Evolutionary conservation across 2,888 invertebrate genomes (phyloP), one percentile per base, ranked within the genome.

Genomic region (Dicyrtomina minuta): DNA sequence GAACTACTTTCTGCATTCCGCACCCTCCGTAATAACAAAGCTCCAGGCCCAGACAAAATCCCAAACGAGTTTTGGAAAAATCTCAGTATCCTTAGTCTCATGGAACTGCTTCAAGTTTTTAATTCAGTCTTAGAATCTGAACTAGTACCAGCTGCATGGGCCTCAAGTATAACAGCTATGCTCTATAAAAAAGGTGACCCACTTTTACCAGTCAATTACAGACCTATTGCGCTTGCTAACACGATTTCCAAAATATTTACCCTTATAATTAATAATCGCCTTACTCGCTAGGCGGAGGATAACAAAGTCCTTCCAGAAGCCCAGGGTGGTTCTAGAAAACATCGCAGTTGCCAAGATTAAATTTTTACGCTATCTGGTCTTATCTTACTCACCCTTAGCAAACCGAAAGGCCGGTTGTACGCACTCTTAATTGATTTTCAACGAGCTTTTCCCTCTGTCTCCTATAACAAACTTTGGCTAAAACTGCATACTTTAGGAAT

Each of bases 321-420:
- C 13, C 79, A 79, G 70, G 68, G 74, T 1, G 79, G 78, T 4
- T 79, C 79, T 22, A 49, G 79, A 56, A 56, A 20, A 13, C 43
- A 62, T 17, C 62, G 77, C 55, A 56, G 72, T 0, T 76, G 74
- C 10, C 68, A 73, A 5, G 76, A 79, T 44, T 75, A 76, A 59
- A 70, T 78, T 8, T 43, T 43, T 43, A 43, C 43, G 10, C 43
- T 43, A 8, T 12, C 8, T 43, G 43, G 10, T 12, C 10, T 13
- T 12, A 43, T 43, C 8, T 13, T 12, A 43, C 8, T 12, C 8
- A 13, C 10, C 8, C 13, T 43, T n/a, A n/a, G n/a, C 10, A 13
- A 43, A 43, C 10, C 8, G 8, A 13, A 43, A 43, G 43, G 43
- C 8, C 43, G 43, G 13, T 8, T 43, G 77, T 78, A 43, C 43